A percentile compares a stretch with the other conserved stretches of the same genome.
Evolutionary conservation across 1,140 invertebrate genomes (phyloP).

Genomic region (Aphelenchoides fujianensis): DNA sequence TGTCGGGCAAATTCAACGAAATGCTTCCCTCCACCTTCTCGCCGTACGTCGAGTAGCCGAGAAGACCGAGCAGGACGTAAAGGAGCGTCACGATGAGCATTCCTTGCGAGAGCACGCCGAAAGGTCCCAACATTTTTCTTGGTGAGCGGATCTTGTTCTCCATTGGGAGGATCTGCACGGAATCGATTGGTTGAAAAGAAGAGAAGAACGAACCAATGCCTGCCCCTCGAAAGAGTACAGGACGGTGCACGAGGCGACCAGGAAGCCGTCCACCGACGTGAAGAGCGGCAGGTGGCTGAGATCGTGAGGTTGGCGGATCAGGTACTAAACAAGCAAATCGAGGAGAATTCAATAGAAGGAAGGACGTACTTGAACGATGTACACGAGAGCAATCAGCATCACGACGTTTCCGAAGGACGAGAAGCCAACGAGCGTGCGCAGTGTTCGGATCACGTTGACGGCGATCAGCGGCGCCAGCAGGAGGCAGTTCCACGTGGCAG

Average conservation of each 20-base stretch:
- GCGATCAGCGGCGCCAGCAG: slow-evolving; percentile 32
- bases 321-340: slow-evolving; percentile 40
- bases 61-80: slow-evolving; percentile 53
- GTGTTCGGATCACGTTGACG: slow-evolving; percentile 30
- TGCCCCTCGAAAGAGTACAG: slow-evolving; percentile 50
- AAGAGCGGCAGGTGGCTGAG: slow-evolving; percentile 28
- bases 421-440: slow-evolving; percentile 26
- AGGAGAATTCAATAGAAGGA: no score
- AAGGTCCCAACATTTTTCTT: slow-evolving; percentile 51
- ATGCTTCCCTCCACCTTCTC: slow-evolving; percentile 59
- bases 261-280: slow-evolving; percentile 41
- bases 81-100: slow-evolving; percentile 52
- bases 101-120: slow-evolving; percentile 53
- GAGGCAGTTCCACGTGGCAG: slow-evolving; percentile 23
- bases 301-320: slow-evolving; percentile 33
- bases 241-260: slow-evolving; percentile 34
- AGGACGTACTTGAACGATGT: slow-evolving; percentile 37
- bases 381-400: slow-evolving; percentile 34
- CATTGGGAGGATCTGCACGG: slow-evolving; percentile 53
- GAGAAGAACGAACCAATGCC: slow-evolving; percentile 42
- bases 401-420: slow-evolving; percentile 38
- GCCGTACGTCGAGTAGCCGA: slow-evolving; percentile 61
- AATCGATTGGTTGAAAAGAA: no score
- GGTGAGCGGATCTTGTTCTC: slow-evolving; percentile 54
- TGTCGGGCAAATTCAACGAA: slow-evolving; percentile 57